Conservation (phyloP, 2,888 invertebrate species). For the Diaphora mendica region DNA sequence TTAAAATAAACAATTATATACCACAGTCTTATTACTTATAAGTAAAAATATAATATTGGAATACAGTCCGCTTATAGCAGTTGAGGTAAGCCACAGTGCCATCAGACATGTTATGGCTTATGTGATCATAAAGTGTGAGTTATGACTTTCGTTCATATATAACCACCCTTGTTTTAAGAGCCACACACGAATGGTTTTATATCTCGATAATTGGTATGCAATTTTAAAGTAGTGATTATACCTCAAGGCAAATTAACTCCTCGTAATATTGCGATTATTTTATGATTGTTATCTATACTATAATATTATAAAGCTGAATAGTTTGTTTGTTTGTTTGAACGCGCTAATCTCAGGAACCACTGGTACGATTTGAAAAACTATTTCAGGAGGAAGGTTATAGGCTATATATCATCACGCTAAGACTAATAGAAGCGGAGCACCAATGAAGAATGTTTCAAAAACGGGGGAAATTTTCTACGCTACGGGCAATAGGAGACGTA, state of each 20-base stretch:
- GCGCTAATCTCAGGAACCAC: too few species aligned
- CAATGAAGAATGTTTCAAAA: too few species aligned
- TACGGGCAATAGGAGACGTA: too few species aligned
- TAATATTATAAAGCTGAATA: too few species aligned
- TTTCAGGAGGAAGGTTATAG: too few species aligned
- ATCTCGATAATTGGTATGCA: constrained; percentile 28
- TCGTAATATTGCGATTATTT: background rate
- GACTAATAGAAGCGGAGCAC: too few species aligned
- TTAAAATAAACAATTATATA: background rate
- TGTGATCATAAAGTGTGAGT: constrained; percentile 21
- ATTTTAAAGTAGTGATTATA: background rate
- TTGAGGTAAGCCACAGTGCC: background rate
- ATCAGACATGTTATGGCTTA: constrained; percentile 11
- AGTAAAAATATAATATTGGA: background rate
- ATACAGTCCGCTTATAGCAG: background rate
- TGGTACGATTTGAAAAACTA: too few species aligned
- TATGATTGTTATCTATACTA: background rate
- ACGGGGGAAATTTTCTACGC: too few species aligned
- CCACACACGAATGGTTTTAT: constrained; percentile 31
- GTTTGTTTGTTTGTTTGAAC: too few species aligned
- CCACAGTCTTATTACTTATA: background rate
- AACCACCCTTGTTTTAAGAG: constrained; percentile 24
- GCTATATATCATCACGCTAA: too few species aligned
- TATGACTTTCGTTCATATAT: constrained; percentile 26
- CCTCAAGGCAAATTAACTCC: background rate